These are phyloP conservation scores for Trididemnum clinides DNA, from an alignment of 23 tunicate species.

Conservation along the genomic window DNA sequence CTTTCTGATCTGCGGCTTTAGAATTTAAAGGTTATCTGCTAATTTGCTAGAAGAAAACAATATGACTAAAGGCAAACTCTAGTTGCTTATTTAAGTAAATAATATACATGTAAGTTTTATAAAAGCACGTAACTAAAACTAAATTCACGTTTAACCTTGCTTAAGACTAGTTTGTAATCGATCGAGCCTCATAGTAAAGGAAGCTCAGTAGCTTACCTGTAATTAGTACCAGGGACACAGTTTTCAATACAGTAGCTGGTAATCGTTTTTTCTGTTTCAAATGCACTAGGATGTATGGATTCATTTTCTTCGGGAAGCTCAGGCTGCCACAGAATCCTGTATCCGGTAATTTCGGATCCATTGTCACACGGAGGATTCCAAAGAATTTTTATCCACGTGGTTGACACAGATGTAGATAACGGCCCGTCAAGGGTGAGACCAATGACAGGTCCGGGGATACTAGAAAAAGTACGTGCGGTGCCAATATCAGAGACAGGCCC, in stretches of 20 bases:
- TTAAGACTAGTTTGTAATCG: too few species aligned
- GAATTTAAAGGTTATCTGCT: too few species aligned
- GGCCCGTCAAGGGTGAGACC: conserved; percentile 2
- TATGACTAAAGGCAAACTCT: too few species aligned
- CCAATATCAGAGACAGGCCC: conserved; percentile 65
- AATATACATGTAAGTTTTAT: too few species aligned
- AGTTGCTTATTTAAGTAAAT: too few species aligned
- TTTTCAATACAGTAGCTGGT: conserved; percentile 13
- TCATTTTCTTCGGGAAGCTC: not conserved
- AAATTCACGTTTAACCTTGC: too few species aligned
- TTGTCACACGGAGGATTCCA: conserved; percentile 66
- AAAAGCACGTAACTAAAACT: too few species aligned
- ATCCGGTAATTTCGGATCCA: conserved; percentile 57
- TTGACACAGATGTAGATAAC: not conserved
- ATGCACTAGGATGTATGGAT: not conserved
- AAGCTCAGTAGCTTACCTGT: conserved; percentile 65
- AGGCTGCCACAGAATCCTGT: conserved; percentile 7
- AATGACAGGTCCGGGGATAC: conserved; percentile 48
- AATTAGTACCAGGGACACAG: conserved; percentile 44
- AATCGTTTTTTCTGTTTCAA: conserved; percentile 17
- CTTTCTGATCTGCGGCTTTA: too few species aligned
- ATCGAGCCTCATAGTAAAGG: too few species aligned
- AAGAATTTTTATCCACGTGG: not conserved
- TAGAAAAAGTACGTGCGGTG: conserved; percentile 36
- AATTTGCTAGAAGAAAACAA: too few species aligned